Evolutionary conservation across 2,888 invertebrate species (phyloP).

Genomic region (Dendrolimus houi): DNA sequence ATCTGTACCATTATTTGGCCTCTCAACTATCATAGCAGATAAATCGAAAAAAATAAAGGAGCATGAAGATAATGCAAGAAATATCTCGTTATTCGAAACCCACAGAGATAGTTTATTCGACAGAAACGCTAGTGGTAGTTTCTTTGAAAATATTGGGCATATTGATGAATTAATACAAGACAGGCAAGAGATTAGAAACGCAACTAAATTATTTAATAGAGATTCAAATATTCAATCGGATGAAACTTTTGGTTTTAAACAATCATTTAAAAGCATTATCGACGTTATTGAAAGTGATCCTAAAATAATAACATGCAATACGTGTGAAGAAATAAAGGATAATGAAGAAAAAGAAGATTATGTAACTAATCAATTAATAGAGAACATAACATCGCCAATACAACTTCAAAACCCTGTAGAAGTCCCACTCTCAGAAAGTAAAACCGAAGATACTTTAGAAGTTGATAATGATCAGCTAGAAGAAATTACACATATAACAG

Average conservation of each 20-base stretch:
- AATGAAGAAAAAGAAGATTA: constrained; percentile 43
- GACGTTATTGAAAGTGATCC: constrained; percentile 19
- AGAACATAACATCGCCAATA: constrained; percentile 59
- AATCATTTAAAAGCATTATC: neutral
- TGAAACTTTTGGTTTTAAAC: neutral
- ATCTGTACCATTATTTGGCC: constrained; percentile 31
- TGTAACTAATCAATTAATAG: constrained; percentile 53
- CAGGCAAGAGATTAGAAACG: neutral
- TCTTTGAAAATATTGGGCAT: constrained; percentile 22
- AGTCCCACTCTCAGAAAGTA: constrained; percentile 34
- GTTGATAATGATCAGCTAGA: constrained; percentile 31
- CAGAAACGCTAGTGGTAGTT: constrained; percentile 18
- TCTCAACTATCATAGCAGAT: constrained; percentile 30
- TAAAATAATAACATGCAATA: constrained; percentile 54
- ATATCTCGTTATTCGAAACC: constrained; percentile 11
- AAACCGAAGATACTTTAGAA: constrained; percentile 17
- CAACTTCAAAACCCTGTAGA: constrained; percentile 56
- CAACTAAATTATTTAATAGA: neutral
- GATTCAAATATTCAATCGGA: neutral
- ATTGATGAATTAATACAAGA: constrained; percentile 6
- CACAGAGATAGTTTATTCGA: constrained; percentile 13
- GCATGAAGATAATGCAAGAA: constrained; percentile 11
- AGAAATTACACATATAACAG: constrained; percentile 47
- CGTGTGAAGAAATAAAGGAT: constrained; percentile 49
- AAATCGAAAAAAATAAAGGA: constrained; percentile 21